Percentiles rank a stretch among this genome's conserved stretches.
Evolutionary conservation across 2,113 vertebrate genomes (phyloP).

Genomic region (Mobula birostris): DNA sequence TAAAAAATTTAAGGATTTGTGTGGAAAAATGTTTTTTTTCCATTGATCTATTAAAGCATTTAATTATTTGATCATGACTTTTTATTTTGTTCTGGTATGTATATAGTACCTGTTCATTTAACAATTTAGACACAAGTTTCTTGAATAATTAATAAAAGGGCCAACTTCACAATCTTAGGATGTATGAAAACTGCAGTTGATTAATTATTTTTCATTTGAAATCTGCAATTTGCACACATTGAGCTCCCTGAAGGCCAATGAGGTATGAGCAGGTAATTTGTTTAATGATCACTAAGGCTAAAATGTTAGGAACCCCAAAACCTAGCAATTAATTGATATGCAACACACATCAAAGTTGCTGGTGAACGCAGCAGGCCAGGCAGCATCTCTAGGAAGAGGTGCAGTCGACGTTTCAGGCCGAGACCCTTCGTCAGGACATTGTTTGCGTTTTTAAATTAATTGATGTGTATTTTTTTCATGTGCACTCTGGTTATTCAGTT

Average conservation of each 20-base stretch:
- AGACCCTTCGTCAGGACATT: no score
- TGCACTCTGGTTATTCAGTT: not conserved
- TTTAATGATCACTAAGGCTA: not conserved
- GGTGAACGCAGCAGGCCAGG: no score
- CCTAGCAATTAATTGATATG: not conserved
- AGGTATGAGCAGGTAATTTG: not conserved
- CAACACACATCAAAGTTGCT: no score
- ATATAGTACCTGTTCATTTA: not conserved
- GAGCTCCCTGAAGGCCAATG: not conserved
- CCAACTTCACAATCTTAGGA: not conserved
- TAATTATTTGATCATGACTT: no score
- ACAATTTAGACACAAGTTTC: no score
- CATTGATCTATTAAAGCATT: no score
- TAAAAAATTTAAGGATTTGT: no score
- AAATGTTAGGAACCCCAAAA: not conserved
- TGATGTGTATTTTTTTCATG: not conserved
- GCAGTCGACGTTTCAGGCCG: no score
- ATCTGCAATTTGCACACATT: not conserved
- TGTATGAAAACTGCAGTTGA: not conserved
- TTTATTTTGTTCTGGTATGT: no score
- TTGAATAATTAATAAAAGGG: not conserved
- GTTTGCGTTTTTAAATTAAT: no score
- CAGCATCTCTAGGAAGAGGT: no score
- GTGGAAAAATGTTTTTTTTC: no score
- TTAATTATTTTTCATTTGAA: not conserved